A percentile compares a stretch with the other conserved stretches of the same genome.
phyloP scores from a whole-genome alignment of 37 sponge, comb jelly and placozoan species.

The Cladorhizidae sp. region DNA sequence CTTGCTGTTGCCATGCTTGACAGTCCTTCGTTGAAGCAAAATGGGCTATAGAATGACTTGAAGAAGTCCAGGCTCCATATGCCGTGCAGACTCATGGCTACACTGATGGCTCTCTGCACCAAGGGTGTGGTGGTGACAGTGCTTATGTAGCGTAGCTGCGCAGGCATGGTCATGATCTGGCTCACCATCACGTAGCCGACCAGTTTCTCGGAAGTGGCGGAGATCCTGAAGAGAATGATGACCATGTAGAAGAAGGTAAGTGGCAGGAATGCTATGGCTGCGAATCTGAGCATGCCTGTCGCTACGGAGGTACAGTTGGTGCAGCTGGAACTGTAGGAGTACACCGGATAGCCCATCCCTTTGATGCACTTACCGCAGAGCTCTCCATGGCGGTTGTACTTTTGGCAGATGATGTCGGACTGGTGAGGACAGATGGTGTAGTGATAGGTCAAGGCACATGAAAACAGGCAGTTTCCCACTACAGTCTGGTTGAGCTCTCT shows the following conservation, averaged over 20 bases:
- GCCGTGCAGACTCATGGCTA: not conserved
- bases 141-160: not conserved
- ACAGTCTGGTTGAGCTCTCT: not conserved
- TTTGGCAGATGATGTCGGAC: not conserved
- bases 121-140: not conserved
- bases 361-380: slow-evolving; percentile 31
- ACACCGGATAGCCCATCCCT: slow-evolving; percentile 1
- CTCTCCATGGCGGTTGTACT: slow-evolving; percentile 19
- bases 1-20: not conserved
- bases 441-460: not conserved
- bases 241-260: slow-evolving; percentile 29
- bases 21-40: not conserved
- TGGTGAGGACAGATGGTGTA: not conserved
- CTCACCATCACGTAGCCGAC: slow-evolving; percentile 1
- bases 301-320: not conserved
- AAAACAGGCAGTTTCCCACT: slow-evolving; percentile 17
- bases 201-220: slow-evolving; percentile 13
- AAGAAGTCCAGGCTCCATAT: slow-evolving; percentile 39
- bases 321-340: slow-evolving; percentile 22
- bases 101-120: not conserved
- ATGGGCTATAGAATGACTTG: not conserved
- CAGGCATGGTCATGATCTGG: not conserved
- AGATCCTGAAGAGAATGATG: not conserved
- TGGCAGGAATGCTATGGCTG: slow-evolving; percentile 1
- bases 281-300: not conserved